Conservation (phyloP, 1,140 invertebrate genomes). For the Tenebrio molitor region DNA sequence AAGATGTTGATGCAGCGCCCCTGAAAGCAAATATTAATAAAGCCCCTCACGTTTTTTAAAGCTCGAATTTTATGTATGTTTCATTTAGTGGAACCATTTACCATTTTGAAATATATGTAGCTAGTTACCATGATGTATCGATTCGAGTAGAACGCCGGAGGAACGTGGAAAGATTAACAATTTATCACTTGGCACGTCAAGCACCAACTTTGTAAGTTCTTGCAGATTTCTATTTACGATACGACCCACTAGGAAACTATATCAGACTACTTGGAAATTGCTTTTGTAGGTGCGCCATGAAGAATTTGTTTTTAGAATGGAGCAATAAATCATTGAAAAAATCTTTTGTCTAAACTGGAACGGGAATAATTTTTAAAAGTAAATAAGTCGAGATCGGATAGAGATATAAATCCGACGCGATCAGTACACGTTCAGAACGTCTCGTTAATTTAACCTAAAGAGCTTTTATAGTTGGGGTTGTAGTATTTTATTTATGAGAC, state of each 20-base stretch:
- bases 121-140: constrained; percentile 43
- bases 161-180: constrained; percentile 46
- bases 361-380: too few relatives aligned
- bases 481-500: too few relatives aligned
- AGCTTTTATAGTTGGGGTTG: too few relatives aligned
- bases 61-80: constrained; percentile 24
- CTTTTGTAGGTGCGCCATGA: constrained; percentile 5
- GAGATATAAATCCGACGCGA: too few relatives aligned
- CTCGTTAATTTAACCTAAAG: too few relatives aligned
- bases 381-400: too few relatives aligned
- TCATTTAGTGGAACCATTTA: constrained; percentile 35
- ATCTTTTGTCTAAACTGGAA: background rate
- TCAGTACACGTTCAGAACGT: too few relatives aligned
- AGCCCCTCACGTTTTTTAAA: constrained; percentile 1
- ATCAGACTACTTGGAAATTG: constrained; percentile 12
- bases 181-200: constrained; percentile 48
- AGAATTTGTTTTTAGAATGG: constrained; percentile 2
- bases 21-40: constrained; percentile 25
- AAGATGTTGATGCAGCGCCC: background rate
- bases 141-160: constrained; percentile 23
- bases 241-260: constrained; percentile 23
- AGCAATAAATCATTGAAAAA: background rate
- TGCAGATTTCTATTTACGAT: constrained; percentile 48
- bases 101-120: constrained; percentile 37
- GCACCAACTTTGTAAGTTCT: constrained; percentile 41